Conservation (phyloP, 2,113 vertebrate genomes). For the Microcebus griseorufus region DNA sequence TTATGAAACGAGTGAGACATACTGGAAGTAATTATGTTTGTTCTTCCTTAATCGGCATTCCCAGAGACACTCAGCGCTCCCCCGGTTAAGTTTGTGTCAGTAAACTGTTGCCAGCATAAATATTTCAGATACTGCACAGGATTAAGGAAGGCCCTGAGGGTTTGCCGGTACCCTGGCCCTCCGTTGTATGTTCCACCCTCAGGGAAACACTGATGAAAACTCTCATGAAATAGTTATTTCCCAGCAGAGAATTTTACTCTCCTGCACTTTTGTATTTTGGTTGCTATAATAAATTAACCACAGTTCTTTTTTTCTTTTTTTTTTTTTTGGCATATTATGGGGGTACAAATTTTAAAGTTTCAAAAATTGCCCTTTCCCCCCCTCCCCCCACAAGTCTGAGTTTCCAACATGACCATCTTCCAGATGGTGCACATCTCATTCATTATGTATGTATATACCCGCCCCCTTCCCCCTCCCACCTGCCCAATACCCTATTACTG, state of each 20-base stretch:
- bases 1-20: not conserved
- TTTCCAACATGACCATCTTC: too few species aligned
- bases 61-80: not conserved
- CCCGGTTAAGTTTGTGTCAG: not conserved
- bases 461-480: too few species aligned
- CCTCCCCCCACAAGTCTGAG: too few species aligned
- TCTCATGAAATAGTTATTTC: not conserved
- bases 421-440: too few species aligned
- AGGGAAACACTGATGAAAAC: not conserved
- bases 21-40: not conserved
- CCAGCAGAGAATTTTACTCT: not conserved
- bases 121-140: not conserved
- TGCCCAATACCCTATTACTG: too few species aligned
- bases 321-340: too few species aligned
- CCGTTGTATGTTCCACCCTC: not conserved
- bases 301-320: not conserved
- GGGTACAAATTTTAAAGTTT: too few species aligned
- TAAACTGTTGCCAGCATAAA: not conserved
- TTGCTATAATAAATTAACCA: not conserved
- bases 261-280: not conserved
- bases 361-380: too few species aligned
- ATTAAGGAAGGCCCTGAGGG: not conserved
- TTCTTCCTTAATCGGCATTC: not conserved
- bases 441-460: too few species aligned
- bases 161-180: not conserved